Evolutionary conservation across 2,888 invertebrate genomes (phyloP), one percentile per base, ranked within the genome.

Genomic region (Clivina fossor): DNA sequence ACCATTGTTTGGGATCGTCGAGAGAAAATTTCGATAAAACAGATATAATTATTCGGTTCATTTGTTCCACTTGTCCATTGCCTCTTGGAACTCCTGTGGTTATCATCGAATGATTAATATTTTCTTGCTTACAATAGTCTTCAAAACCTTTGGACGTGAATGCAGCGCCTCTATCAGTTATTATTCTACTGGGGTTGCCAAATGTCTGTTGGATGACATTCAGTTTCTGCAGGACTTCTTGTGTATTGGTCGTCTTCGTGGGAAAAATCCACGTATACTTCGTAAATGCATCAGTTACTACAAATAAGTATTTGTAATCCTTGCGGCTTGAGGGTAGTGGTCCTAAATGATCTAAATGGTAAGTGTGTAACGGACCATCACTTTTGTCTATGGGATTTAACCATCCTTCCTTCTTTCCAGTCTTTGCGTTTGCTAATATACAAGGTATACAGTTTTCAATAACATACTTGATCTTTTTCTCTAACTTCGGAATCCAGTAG

Each of bases 361-460:
- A 18, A 4, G 50, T 30, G 26, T 41, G 30, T 19, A 41, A 40
- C 15, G 50, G 50, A 19, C 24, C 24, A 19, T 28, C 32, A 15
- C 20, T 2, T 9, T 44, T 44, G n/a, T 30, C 30, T 5, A 44
- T 38, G 1, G 41, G 38, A 48, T 50, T 49, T 13, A 58, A 28
- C 24, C 55, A 58, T 30, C 56, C 51, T 32, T 56, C 41, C 19
- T 50, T 47, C 33, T 44, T 53, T 4, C 35, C 22, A 11, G 8
- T 19, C 19, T 41, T 53, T n/a, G 16, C 19, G 11, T 9, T 38
- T 26, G 28, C 24, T 24, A 60, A 16, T 4, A 56, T 48, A 24
- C 58, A 58, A 3, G 30, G 28, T 9, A 60, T 20, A 26, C 58
- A 58, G 20, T 49, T 56, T 41, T 48, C 13, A 5, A 56, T 58